A percentile compares a stretch with the other conserved stretches of the same genome.
Conservation (phyloP, 2,797 vertebrate genomes). For the Pteronotus mesoamericanus region DNA sequence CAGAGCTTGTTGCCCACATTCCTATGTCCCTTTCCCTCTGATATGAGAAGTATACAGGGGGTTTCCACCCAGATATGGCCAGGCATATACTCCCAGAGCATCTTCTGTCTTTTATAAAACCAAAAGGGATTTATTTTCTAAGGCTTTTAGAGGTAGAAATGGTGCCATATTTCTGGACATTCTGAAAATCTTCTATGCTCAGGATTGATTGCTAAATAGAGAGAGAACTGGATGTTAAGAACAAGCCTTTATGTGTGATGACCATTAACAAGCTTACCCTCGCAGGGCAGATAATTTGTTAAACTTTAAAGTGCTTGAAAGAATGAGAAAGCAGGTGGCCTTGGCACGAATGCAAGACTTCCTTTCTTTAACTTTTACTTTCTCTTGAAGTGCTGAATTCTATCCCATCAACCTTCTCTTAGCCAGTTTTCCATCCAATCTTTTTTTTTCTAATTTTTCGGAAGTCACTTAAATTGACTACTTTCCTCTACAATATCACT, state of each 20-base stretch:
- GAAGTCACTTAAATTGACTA: not conserved
- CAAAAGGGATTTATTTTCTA: not conserved
- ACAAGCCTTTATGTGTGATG: not conserved
- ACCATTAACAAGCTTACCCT: not conserved
- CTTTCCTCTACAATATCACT: not conserved
- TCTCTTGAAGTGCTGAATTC: slow-evolving; percentile 23
- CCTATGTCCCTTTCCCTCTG: slow-evolving; percentile 13
- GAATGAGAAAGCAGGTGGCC: not conserved
- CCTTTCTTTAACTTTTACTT: not conserved
- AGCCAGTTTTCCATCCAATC: slow-evolving; percentile 47
- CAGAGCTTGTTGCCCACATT: not conserved
- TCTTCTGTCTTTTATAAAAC: not conserved
- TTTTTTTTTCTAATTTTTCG: not conserved
- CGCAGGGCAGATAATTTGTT: not conserved
- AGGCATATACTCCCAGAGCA: not conserved
- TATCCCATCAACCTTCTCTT: slow-evolving; percentile 37
- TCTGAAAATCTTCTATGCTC: not conserved
- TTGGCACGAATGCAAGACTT: slow-evolving; percentile 2
- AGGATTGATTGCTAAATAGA: not conserved
- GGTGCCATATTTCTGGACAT: not conserved
- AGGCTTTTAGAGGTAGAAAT: not conserved
- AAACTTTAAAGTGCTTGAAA: not conserved
- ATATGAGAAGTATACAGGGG: not conserved
- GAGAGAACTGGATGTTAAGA: not conserved
- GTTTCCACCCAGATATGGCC: slow-evolving; percentile 29